phyloP scores from a whole-genome alignment of 1,140 invertebrate species.

The Vanessa atalanta region DNA sequence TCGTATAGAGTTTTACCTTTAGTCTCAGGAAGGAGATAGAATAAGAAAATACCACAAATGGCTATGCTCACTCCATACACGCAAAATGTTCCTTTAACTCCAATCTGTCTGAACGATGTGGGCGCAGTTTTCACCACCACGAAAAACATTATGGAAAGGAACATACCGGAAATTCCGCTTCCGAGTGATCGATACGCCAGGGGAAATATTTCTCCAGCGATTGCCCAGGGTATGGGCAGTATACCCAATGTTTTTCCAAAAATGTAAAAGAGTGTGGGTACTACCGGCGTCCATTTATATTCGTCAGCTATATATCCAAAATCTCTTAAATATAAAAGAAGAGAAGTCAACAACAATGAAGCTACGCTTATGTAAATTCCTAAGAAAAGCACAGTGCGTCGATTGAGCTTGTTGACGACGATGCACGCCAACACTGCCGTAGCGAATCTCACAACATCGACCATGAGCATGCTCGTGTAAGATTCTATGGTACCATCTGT shows the following conservation, averaged over 20 bases:
- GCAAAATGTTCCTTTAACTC: conserved; percentile 82
- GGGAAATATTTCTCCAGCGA: conserved; percentile 81
- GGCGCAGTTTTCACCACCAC: conserved; percentile 84
- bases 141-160: conserved; percentile 83
- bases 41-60: conserved; percentile 82
- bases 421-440: conserved; percentile 64
- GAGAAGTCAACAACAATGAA: conserved; percentile 54
- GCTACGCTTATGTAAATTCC: conserved; percentile 60
- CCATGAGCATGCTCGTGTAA: conserved; percentile 66
- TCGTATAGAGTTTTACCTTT: conserved; percentile 86
- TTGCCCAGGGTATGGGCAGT: conserved; percentile 82
- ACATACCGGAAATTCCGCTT: conserved; percentile 81
- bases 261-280: conserved; percentile 65
- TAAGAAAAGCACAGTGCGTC: conserved; percentile 67
- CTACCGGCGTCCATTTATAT: conserved; percentile 67
- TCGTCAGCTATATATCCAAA: conserved; percentile 57
- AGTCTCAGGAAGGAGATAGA: conserved; percentile 85
- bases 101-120: conserved; percentile 77
- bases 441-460: conserved; percentile 64
- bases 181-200: conserved; percentile 77
- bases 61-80: conserved; percentile 82
- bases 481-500: conserved; percentile 54
- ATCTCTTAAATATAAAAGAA: conserved; percentile 64
- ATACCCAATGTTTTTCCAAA: conserved; percentile 75
- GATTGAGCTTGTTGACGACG: conserved; percentile 63